A percentile compares a stretch with the other conserved stretches of the same genome.
Conservation (phyloP, 2,797 vertebrate species). For the Dromococcyx pavoninus region DNA sequence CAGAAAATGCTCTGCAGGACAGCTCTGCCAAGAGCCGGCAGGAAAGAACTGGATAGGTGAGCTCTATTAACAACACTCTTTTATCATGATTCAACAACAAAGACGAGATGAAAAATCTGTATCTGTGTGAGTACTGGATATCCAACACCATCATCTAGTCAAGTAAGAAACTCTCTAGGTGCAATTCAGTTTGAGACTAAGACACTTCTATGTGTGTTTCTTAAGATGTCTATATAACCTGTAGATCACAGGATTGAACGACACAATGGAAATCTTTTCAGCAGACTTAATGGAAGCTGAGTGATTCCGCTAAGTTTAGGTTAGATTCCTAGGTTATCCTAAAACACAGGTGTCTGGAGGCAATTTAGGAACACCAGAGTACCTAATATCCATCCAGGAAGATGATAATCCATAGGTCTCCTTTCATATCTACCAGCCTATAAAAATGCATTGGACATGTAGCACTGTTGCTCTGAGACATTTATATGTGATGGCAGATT, state of each 20-base stretch:
- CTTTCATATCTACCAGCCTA: neutral
- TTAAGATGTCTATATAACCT: neutral
- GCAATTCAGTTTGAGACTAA: neutral
- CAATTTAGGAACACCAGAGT: neutral
- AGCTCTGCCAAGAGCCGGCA: slow-evolving; percentile 15
- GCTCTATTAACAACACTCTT: neutral
- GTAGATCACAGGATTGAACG: neutral
- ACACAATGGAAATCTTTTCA: neutral
- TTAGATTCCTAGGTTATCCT: neutral
- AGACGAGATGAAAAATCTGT: neutral
- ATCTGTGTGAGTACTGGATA: neutral
- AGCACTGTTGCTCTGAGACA: neutral
- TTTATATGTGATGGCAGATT: neutral
- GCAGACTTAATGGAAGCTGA: neutral
- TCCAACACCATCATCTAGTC: neutral
- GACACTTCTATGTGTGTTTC: neutral
- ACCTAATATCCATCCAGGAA: neutral
- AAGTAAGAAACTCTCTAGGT: neutral
- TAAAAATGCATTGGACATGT: neutral
- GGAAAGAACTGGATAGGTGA: neutral
- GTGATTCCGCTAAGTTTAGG: neutral
- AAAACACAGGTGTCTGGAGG: neutral
- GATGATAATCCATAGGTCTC: neutral
- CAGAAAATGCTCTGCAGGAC: neutral
- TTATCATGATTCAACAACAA: neutral